These are phyloP conservation scores for Drosophila ercepeae DNA, from an alignment of 1,140 invertebrate species.

Conservation along the genomic window DNA sequence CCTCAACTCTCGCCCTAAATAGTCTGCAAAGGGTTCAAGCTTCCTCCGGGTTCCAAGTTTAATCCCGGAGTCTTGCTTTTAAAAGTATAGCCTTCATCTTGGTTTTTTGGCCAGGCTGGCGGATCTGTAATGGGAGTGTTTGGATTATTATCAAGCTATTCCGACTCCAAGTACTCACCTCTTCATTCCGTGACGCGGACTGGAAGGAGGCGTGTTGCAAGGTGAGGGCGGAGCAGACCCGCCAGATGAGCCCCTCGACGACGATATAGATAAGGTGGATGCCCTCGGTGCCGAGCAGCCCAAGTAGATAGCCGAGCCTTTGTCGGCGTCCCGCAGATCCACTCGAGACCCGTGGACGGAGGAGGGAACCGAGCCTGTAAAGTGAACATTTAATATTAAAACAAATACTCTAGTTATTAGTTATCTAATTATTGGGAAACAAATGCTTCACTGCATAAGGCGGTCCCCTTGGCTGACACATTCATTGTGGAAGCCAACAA, in stretches of 20 bases:
- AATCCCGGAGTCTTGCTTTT: neutral
- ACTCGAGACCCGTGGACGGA: slow-evolving; percentile 88
- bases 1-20: neutral
- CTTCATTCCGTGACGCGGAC: slow-evolving; percentile 84
- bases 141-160: neutral
- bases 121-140: slow-evolving; percentile 39
- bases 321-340: slow-evolving; percentile 86
- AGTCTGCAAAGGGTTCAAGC: slow-evolving; percentile 16
- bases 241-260: slow-evolving; percentile 74
- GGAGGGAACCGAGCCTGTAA: slow-evolving; percentile 85
- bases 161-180: slow-evolving; percentile 35
- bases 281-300: slow-evolving; percentile 75
- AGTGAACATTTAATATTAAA: neutral
- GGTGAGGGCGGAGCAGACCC: slow-evolving; percentile 86
- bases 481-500: too few species aligned
- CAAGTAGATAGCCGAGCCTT: slow-evolving; percentile 85
- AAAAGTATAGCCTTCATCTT: slow-evolving; percentile 58
- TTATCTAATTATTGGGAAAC: too few species aligned
- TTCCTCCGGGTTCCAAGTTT: neutral
- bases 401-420: too few species aligned
- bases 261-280: slow-evolving; percentile 66
- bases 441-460: too few species aligned
- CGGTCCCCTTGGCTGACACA: too few species aligned
- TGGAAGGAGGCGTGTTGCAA: slow-evolving; percentile 85
- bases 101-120: slow-evolving; percentile 71